Percentiles rank a stretch among this genome's conserved stretches.
phyloP scores from a whole-genome alignment of 2,888 invertebrate species.

The Conchocele bisecta region DNA sequence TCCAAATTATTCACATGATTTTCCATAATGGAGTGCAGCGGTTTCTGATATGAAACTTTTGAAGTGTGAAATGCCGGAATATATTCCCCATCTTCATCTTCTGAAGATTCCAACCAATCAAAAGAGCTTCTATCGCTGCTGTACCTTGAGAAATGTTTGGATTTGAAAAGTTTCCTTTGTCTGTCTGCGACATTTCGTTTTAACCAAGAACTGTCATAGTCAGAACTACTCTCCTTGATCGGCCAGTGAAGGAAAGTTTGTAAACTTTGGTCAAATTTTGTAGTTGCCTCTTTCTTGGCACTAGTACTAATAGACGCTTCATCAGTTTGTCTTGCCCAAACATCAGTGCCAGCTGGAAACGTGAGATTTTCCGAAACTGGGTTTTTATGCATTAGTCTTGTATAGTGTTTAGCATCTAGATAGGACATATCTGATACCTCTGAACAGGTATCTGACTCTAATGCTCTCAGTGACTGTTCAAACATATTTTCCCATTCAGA shows the following conservation, averaged over 20 bases:
- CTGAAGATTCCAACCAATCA: background rate
- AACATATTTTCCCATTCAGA: slow-evolving; percentile 24
- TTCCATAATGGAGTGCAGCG: no score
- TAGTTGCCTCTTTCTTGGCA: no score
- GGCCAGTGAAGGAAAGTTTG: slow-evolving; percentile 52
- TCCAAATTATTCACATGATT: no score
- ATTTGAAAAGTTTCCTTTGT: background rate
- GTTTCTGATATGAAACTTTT: no score
- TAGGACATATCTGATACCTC: slow-evolving; percentile 52
- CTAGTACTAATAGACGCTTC: no score
- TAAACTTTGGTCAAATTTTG: slow-evolving; percentile 55
- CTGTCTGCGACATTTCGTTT: background rate
- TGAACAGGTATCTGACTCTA: slow-evolving; percentile 55
- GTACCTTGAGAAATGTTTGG: no score
- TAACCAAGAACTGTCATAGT: background rate
- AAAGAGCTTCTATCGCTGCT: background rate
- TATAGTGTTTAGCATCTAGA: slow-evolving; percentile 44
- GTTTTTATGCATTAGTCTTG: no score
- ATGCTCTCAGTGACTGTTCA: slow-evolving; percentile 42
- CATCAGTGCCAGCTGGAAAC: slow-evolving; percentile 27
- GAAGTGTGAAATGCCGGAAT: background rate
- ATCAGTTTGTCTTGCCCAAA: no score
- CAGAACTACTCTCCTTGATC: background rate
- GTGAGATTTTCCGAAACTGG: no score
- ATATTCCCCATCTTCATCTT: slow-evolving; percentile 3